Conservation (phyloP, 2,113 vertebrate genomes). For the Sterna hirundo region DNA sequence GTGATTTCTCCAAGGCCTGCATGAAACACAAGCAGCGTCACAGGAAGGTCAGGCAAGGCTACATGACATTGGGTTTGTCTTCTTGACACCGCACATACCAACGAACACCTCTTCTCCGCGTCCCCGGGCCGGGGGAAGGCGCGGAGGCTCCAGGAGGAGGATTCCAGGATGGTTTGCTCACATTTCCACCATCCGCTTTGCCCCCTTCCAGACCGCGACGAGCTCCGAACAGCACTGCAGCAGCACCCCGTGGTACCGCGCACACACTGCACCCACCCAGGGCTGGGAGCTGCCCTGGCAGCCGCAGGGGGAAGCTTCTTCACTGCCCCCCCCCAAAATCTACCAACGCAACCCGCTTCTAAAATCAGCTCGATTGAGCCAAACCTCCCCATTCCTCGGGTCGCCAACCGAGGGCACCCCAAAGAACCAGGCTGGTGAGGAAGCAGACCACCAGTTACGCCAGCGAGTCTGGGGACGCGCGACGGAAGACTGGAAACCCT, state of each 20-base stretch:
- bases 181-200: not conserved
- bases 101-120: fast-evolving
- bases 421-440: not conserved
- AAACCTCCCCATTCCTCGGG: fast-evolving
- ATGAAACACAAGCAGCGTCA: not conserved
- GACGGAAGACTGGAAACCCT: fast-evolving
- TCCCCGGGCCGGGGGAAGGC: not conserved
- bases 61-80: fast-evolving
- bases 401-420: not conserved
- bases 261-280: conserved; percentile 28
- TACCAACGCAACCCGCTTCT: not conserved
- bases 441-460: fast-evolving
- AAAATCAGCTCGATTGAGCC: fast-evolving
- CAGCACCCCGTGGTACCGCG: conserved; percentile 51
- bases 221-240: not conserved
- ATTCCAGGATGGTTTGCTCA: not conserved
- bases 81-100: fast-evolving
- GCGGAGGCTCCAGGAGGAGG: not conserved
- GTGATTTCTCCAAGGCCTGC: conserved; percentile 89
- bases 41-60: not conserved
- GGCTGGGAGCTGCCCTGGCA: not conserved
- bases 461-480: fast-evolving
- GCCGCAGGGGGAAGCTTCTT: not conserved
- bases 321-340: not conserved
- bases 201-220: not conserved